Conservation (phyloP, 2,888 invertebrate species). For the Tubiluchus corallicola region DNA sequence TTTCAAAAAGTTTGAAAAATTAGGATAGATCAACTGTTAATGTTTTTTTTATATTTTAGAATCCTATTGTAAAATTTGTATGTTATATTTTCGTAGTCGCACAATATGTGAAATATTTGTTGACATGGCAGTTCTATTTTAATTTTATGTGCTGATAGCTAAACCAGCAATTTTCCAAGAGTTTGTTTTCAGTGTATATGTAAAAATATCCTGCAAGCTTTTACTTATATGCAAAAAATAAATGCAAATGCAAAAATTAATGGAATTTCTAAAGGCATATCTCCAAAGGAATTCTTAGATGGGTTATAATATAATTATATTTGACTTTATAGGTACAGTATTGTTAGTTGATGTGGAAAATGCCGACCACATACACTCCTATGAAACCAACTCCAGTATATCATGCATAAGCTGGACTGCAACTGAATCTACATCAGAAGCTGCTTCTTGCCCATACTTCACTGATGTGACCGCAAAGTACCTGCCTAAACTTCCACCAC, state of each 20-base stretch:
- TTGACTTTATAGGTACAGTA: conserved; percentile 38
- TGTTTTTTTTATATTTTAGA: no score
- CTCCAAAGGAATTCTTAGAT: conserved; percentile 10
- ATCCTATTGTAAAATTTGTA: no score
- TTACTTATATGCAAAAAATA: no score
- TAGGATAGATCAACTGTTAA: no score
- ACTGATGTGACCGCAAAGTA: conserved; percentile 29
- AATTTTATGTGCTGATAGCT: no score
- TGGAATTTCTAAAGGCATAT: conserved; percentile 28
- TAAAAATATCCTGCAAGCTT: no score
- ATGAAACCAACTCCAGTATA: conserved; percentile 40
- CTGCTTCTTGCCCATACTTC: conserved; percentile 15
- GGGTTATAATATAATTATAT: conserved; percentile 6
- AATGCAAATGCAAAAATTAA: conserved; percentile 10
- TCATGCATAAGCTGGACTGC: conserved; percentile 60
- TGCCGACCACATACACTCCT: conserved; percentile 51
- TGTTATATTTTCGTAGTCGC: no score
- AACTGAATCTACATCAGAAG: conserved; percentile 35
- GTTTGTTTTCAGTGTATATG: no score
- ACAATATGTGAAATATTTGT: no score
- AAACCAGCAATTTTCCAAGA: no score
- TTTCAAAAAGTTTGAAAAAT: no score
- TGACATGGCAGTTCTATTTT: no score
- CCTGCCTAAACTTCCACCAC: conserved; percentile 34
- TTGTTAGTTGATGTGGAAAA: conserved; percentile 65